A percentile compares a stretch with the other conserved stretches of the same genome.
Evolutionary conservation across 2,888 invertebrate genomes (phyloP).

Genomic region (Leptinotarsa juncta): DNA sequence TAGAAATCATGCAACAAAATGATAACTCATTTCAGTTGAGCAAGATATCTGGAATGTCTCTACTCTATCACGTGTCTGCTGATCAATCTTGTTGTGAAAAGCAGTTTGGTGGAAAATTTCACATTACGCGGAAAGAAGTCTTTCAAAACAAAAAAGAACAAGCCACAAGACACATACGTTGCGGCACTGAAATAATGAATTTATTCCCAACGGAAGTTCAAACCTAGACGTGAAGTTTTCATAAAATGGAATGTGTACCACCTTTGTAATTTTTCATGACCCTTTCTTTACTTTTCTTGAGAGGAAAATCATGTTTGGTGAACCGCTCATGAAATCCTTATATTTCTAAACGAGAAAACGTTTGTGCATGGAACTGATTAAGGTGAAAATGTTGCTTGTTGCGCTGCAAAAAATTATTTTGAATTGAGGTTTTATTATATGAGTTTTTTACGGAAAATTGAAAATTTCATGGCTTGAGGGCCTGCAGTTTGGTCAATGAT

Average conservation of each 20-base stretch:
- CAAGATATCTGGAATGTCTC: background rate
- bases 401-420: no score
- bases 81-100: background rate
- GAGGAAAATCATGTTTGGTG: slow-evolving; percentile 21
- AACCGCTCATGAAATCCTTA: slow-evolving; percentile 14
- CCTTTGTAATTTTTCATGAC: slow-evolving; percentile 20
- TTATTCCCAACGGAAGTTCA: slow-evolving; percentile 26
- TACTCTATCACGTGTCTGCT: background rate
- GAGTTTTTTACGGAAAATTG: no score
- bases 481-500: no score
- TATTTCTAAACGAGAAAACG: slow-evolving; percentile 6
- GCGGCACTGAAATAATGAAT: slow-evolving; percentile 15
- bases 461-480: no score
- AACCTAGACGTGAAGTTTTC: slow-evolving; percentile 19
- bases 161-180: background rate
- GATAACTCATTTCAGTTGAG: background rate
- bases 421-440: no score
- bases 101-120: background rate
- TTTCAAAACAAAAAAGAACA: background rate
- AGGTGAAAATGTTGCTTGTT: no score
- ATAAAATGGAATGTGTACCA: slow-evolving; percentile 18
- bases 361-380: background rate
- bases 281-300: slow-evolving; percentile 18
- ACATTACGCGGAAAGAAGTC: background rate
- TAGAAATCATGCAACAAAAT: no score